Base-by-base conservation (phyloP, 2,113 vertebrate species). In the Diadophis punctatus region DNA sequence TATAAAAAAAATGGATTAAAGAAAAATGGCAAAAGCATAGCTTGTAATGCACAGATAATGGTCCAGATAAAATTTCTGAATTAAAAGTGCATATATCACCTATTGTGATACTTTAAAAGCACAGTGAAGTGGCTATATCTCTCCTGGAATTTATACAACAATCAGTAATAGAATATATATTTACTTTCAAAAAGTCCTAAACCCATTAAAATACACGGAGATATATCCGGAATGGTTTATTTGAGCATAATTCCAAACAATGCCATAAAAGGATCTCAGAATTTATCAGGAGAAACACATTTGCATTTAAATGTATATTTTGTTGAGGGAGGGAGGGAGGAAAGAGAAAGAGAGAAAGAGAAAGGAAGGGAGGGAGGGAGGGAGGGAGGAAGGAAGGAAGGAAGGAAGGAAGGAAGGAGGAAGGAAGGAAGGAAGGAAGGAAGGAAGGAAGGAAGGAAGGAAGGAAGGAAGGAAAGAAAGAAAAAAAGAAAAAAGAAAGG, bases 111-210 rank as follows among this genome's bases (percentile, higher is more conserved):
- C 20, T 11, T 92, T 58, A 91, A 88, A 27, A 18, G 7, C 34
- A 90, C 11, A 12, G 53, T 14, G 87, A 94, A 91, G 90, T 55
- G 88, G 56, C 56, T 55, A 3, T 25, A 92, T 92, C 95, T 94
- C 20, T 91, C 6, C 4, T 87, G 58, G 53, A 63, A 86, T 43
- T 90, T 87, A 74, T 46, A 90, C 60, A 88, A 39, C 9, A 58
- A 23, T 1, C 39, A 46, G 88, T 90, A 43, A 94, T 90, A 90
- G 90, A 34, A 87, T 18, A 84, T 6, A 16, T 0, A 68, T 86
- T 43, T 25, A 91, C 8, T 18, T 95, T 94, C 39, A 94, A 93
- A 90, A 90, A 74, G 87, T 1, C 4, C 39, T 80, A 84, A 91
- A 52, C 3, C 55, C 39, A 43, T 0, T 92, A 11, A 88, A 91